Evolutionary conservation across 53 echinoderm and acorn worm species (phyloP).

Genomic region (Apostichopus leukothele): DNA sequence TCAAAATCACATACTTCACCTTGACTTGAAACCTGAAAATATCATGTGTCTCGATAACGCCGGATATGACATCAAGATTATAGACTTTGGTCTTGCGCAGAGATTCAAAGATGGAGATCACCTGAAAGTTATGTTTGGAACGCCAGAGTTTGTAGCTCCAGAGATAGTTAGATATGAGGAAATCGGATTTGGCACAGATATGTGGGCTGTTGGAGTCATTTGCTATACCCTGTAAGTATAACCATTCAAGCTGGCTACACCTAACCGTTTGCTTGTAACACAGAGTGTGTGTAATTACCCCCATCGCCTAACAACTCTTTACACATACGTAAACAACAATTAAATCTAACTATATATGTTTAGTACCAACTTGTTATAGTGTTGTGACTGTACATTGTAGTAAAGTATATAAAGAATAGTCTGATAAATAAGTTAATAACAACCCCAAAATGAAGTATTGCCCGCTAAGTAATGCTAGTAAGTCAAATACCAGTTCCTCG

Average conservation of each 20-base stretch:
- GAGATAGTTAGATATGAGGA: constrained; percentile 90
- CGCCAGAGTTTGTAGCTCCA: constrained; percentile 94
- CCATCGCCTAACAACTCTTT: no score
- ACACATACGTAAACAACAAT: no score
- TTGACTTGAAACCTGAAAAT: constrained; percentile 95
- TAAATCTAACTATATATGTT: no score
- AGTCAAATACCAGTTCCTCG: no score
- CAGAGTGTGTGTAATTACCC: no score
- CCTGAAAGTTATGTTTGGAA: constrained; percentile 83
- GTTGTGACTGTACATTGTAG: no score
- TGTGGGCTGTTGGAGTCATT: constrained; percentile 98
- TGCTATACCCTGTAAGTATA: constrained; percentile 65
- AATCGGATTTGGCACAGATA: constrained; percentile 78
- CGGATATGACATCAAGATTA: constrained; percentile 68
- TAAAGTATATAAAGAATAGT: no score
- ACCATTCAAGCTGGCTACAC: not conserved
- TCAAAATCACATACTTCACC: constrained; percentile 70
- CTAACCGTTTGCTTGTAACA: no score
- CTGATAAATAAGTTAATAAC: no score
- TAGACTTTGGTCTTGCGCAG: constrained; percentile 59
- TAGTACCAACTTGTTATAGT: no score
- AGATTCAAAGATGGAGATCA: constrained; percentile 44
- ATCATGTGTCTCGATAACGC: constrained; percentile 84
- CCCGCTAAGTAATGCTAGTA: no score
- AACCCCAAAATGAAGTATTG: no score